phyloP scores from a whole-genome alignment of 2,797 vertebrate species.

The Chaetophractus vellerosus region DNA sequence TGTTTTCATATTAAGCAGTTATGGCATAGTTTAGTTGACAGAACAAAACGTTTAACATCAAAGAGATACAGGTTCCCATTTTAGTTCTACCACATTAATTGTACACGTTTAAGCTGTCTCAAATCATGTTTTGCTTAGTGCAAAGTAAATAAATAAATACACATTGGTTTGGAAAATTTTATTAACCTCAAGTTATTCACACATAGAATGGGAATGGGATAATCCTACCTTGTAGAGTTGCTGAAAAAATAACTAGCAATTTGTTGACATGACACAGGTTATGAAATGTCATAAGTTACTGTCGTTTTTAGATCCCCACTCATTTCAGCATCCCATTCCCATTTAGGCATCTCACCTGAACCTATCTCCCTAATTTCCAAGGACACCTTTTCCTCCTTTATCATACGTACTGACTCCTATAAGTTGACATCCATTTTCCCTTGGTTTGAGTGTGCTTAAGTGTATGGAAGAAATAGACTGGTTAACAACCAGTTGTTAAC shows the following conservation, averaged over 20 bases:
- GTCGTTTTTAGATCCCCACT: neutral
- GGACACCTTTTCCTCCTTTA: neutral
- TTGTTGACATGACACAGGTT: neutral
- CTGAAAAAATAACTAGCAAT: neutral
- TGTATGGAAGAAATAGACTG: neutral
- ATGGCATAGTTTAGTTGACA: neutral
- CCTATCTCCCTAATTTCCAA: neutral
- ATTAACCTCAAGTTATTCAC: constrained; percentile 26
- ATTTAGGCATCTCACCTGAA: neutral
- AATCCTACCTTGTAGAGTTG: neutral
- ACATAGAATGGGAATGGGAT: neutral
- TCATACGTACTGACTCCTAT: neutral
- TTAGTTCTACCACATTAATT: neutral
- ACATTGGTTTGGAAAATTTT: neutral
- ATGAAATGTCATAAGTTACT: neutral
- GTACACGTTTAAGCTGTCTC: neutral
- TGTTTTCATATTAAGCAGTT: neutral
- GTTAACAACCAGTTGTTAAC: no score
- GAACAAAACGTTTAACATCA: neutral
- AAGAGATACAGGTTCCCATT: neutral
- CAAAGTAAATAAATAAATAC: neutral
- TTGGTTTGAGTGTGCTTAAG: neutral
- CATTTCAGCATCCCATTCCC: neutral
- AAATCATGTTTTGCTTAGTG: neutral
- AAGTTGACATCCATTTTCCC: neutral